Base-by-base conservation (phyloP, 1,140 invertebrate species). In the Popillia japonica region DNA sequence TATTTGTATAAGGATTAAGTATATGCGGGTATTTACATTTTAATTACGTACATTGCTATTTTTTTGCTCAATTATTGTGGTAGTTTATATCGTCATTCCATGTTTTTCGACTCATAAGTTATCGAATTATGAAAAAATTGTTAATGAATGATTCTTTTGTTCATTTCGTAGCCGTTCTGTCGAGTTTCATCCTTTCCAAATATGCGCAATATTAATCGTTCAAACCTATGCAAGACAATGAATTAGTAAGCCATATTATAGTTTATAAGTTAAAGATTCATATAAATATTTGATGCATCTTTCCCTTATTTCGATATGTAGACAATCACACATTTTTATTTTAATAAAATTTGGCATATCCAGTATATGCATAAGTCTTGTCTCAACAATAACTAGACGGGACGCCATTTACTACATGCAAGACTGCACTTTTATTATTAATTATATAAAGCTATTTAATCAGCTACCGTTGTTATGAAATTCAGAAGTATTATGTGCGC, bases 121-220 rank as follows among this genome's bases (percentile, higher is more conserved):
- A 55, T 55, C 48, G 9, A 55, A n/a, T n/a, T n/a, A 55, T 55
- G 9, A 55, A n/a, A 14, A 55, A 55, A 17, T 55, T 55, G 48
- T 55, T 55, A 55, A 55, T 55, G n/a, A 55, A 55, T 55, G 6
- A 3, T 55, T 6, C 9, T 55, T n/a, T 14, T 55, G 9, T 55
- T 1, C 3, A n/a, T 22, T 64, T 59, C 48, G n/a, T 61, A 44
- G 59, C 34, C 59, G 75, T 34, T 27, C 48, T 20, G 40, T 76
- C 40, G 9, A 44, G 41, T 34, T 40, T 61, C 61, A 76, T 75
- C 44, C 73, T 76, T 76, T 42, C 59, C 6, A 20, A 34, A 61
- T n/a, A n/a, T n/a, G n/a, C n/a, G n/a, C n/a, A n/a, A n/a, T n/a
- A n/a, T n/a, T n/a, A n/a, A n/a, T n/a, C n/a, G n/a, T n/a, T n/a